Evolutionary conservation across 2,888 invertebrate genomes (phyloP).

Genomic region (Scelioninae gen. 2): DNA sequence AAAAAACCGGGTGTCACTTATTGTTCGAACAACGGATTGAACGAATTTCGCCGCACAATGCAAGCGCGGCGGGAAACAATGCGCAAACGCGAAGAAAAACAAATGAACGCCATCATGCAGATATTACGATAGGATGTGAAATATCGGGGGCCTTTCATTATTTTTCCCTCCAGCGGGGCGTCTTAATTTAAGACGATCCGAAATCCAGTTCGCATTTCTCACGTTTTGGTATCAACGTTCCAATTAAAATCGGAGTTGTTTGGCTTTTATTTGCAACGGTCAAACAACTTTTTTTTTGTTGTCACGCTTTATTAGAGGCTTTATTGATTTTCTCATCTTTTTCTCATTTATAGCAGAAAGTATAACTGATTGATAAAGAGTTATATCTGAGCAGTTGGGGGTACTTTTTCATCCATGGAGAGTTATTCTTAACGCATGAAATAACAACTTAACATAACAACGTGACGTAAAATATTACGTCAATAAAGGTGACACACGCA

Average conservation of each 20-base stretch:
- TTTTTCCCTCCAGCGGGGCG: background rate
- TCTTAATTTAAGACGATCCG: slow-evolving; percentile 8
- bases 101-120: slow-evolving; percentile 33
- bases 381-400: no score
- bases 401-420: no score
- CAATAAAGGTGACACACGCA: no score
- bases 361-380: no score
- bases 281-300: background rate
- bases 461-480: no score
- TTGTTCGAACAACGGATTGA: slow-evolving; percentile 52
- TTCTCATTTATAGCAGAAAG: no score
- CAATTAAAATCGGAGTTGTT: slow-evolving; percentile 1
- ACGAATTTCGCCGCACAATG: slow-evolving; percentile 51
- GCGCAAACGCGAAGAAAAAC: slow-evolving; percentile 46
- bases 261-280: background rate
- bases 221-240: background rate
- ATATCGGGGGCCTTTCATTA: slow-evolving; percentile 29
- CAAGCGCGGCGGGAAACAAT: no score
- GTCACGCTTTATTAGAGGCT: no score
- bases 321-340: no score
- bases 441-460: no score
- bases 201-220: background rate
- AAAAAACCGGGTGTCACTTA: slow-evolving; percentile 43
- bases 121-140: slow-evolving; percentile 35
- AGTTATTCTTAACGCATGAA: no score